phyloP scores from a whole-genome alignment of 64 coral and sea anemone genomes.

The Orbicella faveolata region DNA sequence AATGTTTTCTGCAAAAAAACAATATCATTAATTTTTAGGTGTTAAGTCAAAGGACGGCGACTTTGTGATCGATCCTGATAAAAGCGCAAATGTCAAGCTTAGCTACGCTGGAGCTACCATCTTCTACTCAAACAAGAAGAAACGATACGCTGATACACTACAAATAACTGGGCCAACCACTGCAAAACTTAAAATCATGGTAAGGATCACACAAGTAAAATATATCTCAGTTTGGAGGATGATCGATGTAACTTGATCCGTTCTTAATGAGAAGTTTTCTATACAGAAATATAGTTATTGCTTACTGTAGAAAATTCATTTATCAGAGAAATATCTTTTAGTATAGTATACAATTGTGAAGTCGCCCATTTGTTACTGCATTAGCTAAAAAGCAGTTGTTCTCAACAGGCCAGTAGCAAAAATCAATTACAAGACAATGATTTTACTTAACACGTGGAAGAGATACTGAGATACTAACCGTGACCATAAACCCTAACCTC shows the following conservation, averaged over 20 bases:
- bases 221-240: background rate
- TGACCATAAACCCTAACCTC: no score
- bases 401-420: no score
- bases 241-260: background rate
- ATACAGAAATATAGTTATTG: no score
- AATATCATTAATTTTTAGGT: background rate
- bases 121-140: background rate
- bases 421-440: no score
- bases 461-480: no score
- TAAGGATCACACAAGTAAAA: background rate
- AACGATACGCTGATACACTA: background rate
- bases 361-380: no score
- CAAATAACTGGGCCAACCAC: conserved; percentile 36
- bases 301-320: no score
- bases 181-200: background rate
- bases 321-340: no score
- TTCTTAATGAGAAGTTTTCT: no score
- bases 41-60: background rate
- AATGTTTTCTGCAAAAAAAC: background rate
- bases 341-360: no score
- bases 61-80: background rate
- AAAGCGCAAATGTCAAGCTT: background rate
- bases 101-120: conserved; percentile 1
- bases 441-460: no score
- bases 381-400: no score